Base-by-base conservation (phyloP, 2,888 invertebrate species). In the Elysia crispata region DNA sequence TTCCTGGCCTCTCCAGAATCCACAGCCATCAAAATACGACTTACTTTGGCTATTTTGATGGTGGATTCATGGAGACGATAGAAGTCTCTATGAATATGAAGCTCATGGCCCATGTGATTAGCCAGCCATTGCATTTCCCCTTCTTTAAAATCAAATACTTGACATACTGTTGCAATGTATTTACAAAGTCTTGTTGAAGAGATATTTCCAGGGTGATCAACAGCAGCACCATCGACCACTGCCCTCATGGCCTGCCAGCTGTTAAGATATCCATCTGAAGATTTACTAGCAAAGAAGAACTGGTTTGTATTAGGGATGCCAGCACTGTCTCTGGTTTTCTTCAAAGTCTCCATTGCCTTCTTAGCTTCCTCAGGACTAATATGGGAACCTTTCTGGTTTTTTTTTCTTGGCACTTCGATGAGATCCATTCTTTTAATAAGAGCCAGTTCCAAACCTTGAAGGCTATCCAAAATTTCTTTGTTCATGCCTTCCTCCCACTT, bases 91-190 rank as follows among this genome's bases (percentile, higher is more conserved):
- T 25, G 60, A 20, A 60, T 60, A 25, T 60, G 3, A 3, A 60
- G 60, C 15, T 60, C 60, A 60, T 60, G 60, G 25, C 60, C 60
- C 25, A 60, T 60, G 15, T 60, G 60, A 60, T 60, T 60, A 18
- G 60, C 60, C n/a, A 60, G 15, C 60, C 60, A 60, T 15, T 60
- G 6, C 60, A 60, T 60, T 25, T 60, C 60, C n/a, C 25, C 60
- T 60, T 60, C 60, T 60, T 25, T 60, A 20, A 60, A 18, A 60
- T 60, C 60, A 60, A 60, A 20, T 5, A 60, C 3, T 60, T 60
- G 60, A 15, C 60, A 60, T 5, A 60, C 60, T 60, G 60, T 60
- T 60, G 60, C 60, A 25, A 60, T 60, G 15, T 60, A 60, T 60
- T 60, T 60, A 8, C 60, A 5, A 3, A 25, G 15, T 60, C 60